Base-by-base conservation (phyloP, 2,113 vertebrate species). In the Amblyornis subalaris region DNA sequence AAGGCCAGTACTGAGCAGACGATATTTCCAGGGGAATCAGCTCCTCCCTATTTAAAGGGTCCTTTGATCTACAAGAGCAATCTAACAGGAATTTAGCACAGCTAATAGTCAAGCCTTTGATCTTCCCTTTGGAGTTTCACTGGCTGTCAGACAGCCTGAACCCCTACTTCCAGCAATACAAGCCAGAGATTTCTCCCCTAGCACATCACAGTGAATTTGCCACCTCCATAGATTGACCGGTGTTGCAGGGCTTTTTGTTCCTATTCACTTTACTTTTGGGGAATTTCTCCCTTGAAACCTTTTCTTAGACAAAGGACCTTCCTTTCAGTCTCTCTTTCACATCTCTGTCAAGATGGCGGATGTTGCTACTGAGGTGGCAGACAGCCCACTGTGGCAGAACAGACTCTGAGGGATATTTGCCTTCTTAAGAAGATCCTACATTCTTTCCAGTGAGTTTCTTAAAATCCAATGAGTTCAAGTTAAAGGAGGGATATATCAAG, bases 61-160 rank as follows among this genome's bases (percentile, higher is more conserved):
- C 36, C 70, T 96, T 94, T 94, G 89, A 95, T 85, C 87, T 94
- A 44, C 57, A 35, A 38, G 70, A 75, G 77, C 87, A 93, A 92
- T 89, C 80, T 90, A 93, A 85, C 55, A 75, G 77, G 84, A 92
- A 89, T 93, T 95, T 92, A 94, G 42, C 73, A 50, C 29, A 76
- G 81, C 62, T 94, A 92, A 72, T 81, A 91, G 45, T 28, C 45
- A 75, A 78, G 66, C 7, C 89, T 94, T 92, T 94, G 80, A 81
- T 94, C 50, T 93, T 85, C 40, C 35, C 25, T 87, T 89, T 26
- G 38, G 74, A 89, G 84, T 82, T 88, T 20, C 77, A 73, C 69
- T 44, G 33, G 26, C 81, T 94, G 33, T 69, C 70, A 82, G 61
- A 53, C 73, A 91, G 61, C 21, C 62, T 36, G 44, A 82, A 87